These are phyloP conservation scores for Ennomos quercinarius DNA, from an alignment of 2,888 invertebrate genomes.

Conservation along the genomic window DNA sequence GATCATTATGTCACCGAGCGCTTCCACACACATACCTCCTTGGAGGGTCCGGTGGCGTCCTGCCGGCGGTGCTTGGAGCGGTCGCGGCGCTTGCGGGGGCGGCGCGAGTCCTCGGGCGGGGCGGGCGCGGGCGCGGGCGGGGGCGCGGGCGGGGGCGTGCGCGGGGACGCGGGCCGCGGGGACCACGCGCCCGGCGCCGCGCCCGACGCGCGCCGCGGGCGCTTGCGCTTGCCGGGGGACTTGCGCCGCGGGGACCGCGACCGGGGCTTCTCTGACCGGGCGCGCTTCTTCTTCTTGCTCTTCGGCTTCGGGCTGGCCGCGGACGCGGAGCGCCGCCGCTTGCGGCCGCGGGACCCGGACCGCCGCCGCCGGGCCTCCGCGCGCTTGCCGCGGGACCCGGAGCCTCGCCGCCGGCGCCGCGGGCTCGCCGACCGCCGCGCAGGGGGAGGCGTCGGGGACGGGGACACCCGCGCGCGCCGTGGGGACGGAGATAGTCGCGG, in stretches of 20 bases:
- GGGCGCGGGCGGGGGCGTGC: slow-evolving; percentile 58
- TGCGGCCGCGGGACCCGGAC: slow-evolving; percentile 50
- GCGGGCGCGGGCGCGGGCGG: slow-evolving; percentile 54
- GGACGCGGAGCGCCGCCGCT: slow-evolving; percentile 55
- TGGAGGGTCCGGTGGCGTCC: slow-evolving; percentile 86
- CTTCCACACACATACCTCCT: slow-evolving; percentile 81
- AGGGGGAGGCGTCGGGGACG: slow-evolving; percentile 47
- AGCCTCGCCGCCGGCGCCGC: slow-evolving; percentile 38
- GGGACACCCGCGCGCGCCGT: too few species aligned
- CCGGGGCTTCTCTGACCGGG: slow-evolving; percentile 56
- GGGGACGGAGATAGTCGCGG: not conserved
- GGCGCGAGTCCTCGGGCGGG: slow-evolving; percentile 50
- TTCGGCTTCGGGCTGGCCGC: slow-evolving; percentile 52
- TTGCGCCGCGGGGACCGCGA: slow-evolving; percentile 57
- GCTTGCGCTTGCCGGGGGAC: slow-evolving; percentile 47
- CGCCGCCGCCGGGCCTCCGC: slow-evolving; percentile 53
- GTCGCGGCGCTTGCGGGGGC: slow-evolving; percentile 43
- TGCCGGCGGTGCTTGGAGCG: slow-evolving; percentile 54
- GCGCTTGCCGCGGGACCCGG: slow-evolving; percentile 40
- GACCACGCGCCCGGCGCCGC: too few species aligned
- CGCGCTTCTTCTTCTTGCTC: slow-evolving; percentile 64
- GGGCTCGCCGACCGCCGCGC: slow-evolving; percentile 26
- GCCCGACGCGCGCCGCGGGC: slow-evolving; percentile 57
- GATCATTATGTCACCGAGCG: too few species aligned
- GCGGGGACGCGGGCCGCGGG: slow-evolving; percentile 53